These are phyloP conservation scores for Drosophila kepulauana DNA, from an alignment of 1,140 invertebrate species.

Conservation along the genomic window DNA sequence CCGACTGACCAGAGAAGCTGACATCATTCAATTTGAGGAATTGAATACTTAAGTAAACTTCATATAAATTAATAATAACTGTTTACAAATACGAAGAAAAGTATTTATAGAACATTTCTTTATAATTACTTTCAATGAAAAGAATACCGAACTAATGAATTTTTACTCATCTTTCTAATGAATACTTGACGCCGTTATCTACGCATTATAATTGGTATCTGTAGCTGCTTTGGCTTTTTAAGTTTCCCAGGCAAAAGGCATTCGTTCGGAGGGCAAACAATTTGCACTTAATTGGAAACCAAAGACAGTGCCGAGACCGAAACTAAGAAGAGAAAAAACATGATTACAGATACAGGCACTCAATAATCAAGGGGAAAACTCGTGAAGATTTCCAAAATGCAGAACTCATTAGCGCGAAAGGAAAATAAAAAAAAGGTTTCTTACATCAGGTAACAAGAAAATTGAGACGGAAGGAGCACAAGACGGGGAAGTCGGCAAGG, in stretches of 20 bases:
- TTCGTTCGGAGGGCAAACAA: conserved; percentile 17
- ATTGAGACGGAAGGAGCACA: conserved; percentile 31
- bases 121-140: not conserved
- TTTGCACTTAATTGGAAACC: conserved; percentile 68
- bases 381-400: conserved; percentile 56
- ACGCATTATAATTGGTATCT: conserved; percentile 22
- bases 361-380: conserved; percentile 5
- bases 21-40: too few species aligned
- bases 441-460: conserved; percentile 14
- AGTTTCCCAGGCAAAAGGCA: conserved; percentile 14
- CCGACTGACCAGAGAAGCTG: too few species aligned
- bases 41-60: too few species aligned
- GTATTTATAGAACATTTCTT: not conserved
- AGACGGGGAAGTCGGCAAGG: not conserved
- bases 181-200: not conserved
- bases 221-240: not conserved
- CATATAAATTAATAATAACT: too few species aligned
- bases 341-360: conserved; percentile 38
- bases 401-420: conserved; percentile 33
- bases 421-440: not conserved
- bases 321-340: conserved; percentile 16
- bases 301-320: conserved; percentile 46
- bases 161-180: not conserved
- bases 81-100: too few species aligned
- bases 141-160: not conserved